Conservation (phyloP, 2,113 vertebrate species). For the Nesogale talazaci region DNA sequence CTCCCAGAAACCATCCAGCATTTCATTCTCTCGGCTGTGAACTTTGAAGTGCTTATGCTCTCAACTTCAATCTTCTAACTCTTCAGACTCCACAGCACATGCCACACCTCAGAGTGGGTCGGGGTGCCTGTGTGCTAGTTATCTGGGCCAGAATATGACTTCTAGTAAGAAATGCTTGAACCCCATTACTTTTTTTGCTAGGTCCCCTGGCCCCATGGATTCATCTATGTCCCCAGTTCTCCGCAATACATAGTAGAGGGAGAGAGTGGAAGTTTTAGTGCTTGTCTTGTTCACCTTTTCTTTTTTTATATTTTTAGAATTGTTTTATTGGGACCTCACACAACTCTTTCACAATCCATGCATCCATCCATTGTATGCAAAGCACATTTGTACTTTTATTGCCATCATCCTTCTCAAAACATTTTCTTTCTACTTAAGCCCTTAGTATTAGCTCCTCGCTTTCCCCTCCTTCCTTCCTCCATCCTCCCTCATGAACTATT, state of each 20-base stretch:
- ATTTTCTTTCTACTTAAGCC: too few species aligned
- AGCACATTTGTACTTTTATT: too few species aligned
- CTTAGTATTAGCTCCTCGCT: too few species aligned
- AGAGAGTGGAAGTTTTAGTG: background rate
- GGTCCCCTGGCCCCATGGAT: background rate
- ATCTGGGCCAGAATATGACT: background rate
- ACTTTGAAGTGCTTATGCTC: background rate
- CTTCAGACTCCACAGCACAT: background rate
- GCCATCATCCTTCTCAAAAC: too few species aligned
- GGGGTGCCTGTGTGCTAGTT: background rate
- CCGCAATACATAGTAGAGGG: background rate
- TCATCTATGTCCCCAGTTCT: fast-evolving
- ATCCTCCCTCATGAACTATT: too few species aligned
- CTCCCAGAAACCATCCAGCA: background rate
- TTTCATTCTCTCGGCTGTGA: background rate
- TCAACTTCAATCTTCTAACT: background rate
- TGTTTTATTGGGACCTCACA: too few species aligned
- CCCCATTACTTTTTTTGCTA: background rate
- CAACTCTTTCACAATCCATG: too few species aligned
- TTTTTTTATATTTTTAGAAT: too few species aligned
- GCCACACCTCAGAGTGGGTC: background rate
- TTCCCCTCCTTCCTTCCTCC: too few species aligned
- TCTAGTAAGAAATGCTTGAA: background rate
- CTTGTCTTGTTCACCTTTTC: background rate
- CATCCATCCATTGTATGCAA: too few species aligned